Conservation (phyloP, 2,888 invertebrate species). For the Tetrapedia diversipes region DNA sequence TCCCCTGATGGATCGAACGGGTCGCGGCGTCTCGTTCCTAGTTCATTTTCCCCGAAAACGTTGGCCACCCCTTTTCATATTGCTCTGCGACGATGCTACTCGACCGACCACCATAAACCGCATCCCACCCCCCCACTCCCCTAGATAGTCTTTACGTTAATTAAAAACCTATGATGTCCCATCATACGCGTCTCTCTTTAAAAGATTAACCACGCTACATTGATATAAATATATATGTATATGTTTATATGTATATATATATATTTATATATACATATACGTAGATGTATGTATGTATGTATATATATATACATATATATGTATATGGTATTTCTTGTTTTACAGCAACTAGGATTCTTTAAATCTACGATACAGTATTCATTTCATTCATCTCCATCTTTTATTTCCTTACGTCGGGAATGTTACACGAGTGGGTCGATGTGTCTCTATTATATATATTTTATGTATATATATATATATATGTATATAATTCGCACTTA, state of each 20-base stretch:
- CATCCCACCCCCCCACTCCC: no score
- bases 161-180: conserved; percentile 66
- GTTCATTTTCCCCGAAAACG: conserved; percentile 6
- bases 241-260: conserved; percentile 36
- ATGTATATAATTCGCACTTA: conserved; percentile 67
- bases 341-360: conserved; percentile 63
- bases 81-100: conserved; percentile 55
- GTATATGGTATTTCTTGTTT: conserved; percentile 50
- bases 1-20: conserved; percentile 6
- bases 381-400: neutral
- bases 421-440: conserved; percentile 67
- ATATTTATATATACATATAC: conserved; percentile 33
- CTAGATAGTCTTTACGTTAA: conserved; percentile 60
- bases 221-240: conserved; percentile 67
- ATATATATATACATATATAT: conserved; percentile 12
- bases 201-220: conserved; percentile 67
- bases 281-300: conserved; percentile 41
- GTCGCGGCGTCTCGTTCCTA: neutral
- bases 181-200: conserved; percentile 53
- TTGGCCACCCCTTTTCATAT: conserved; percentile 24
- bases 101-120: conserved; percentile 39
- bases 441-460: no score
- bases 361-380: conserved; percentile 56
- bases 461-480: no score
- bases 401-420: conserved; percentile 47